A percentile compares a stretch with the other conserved stretches of the same genome.
These are phyloP conservation scores for Indri indri DNA, from an alignment of 2,113 vertebrate genomes.

Conservation along the genomic window DNA sequence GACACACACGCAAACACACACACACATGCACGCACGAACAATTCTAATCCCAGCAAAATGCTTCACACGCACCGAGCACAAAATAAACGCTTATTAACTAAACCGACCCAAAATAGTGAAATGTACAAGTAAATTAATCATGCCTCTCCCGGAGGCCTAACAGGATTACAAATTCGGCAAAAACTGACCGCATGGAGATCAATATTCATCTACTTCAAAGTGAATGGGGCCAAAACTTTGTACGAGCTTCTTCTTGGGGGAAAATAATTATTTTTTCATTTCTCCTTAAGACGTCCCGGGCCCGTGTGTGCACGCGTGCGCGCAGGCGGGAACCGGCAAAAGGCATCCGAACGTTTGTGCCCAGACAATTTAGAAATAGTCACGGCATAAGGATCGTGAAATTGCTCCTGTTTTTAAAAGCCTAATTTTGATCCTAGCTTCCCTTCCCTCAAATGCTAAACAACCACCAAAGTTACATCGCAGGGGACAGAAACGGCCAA, in stretches of 20 bases:
- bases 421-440: conserved; percentile 36
- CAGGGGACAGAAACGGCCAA: not conserved
- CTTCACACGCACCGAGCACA: not conserved
- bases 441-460: not conserved
- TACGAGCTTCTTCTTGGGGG: not conserved
- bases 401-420: conserved; percentile 55
- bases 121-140: conserved; percentile 49
- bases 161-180: conserved; percentile 60
- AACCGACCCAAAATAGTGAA: conserved; percentile 51
- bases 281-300: not conserved
- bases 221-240: conserved; percentile 29
- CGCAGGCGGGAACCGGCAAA: not conserved
- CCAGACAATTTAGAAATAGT: conserved; percentile 50
- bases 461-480: not conserved
- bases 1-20: not conserved
- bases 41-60: not conserved
- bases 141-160: not conserved
- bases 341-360: not conserved
- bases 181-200: conserved; percentile 39
- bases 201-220: not conserved
- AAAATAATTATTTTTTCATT: not conserved
- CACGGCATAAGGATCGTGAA: conserved; percentile 42
- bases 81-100: conserved; percentile 58
- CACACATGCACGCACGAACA: not conserved
- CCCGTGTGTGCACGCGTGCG: not conserved